Conservation (phyloP, 2,113 vertebrate genomes). For the Isichthys henryi region DNA sequence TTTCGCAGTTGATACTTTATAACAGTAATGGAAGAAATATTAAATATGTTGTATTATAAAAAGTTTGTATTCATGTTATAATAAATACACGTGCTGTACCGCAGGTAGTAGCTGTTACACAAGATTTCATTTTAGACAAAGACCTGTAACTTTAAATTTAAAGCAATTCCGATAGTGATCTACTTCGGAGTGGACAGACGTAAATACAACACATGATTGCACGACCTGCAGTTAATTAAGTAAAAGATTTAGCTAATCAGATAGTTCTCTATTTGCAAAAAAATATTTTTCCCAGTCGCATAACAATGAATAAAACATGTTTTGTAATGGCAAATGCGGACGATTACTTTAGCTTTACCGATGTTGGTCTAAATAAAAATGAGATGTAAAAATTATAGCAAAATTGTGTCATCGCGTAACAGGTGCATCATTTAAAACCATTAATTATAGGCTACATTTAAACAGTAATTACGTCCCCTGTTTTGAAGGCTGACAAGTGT, state of each 20-base stretch:
- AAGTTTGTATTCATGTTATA: background rate
- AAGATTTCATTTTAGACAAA: background rate
- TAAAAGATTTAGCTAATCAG: background rate
- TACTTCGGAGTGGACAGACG: background rate
- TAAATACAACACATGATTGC: background rate
- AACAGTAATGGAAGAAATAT: background rate
- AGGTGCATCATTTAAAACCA: background rate
- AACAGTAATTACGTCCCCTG: background rate
- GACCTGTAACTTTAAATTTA: background rate
- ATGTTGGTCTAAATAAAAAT: background rate
- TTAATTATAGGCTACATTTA: background rate
- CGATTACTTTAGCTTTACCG: background rate
- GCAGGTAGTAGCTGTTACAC: background rate
- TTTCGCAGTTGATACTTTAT: background rate
- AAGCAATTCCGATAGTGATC: background rate
- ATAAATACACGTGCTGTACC: background rate
- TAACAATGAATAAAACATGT: background rate
- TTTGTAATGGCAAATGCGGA: background rate
- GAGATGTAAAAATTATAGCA: background rate
- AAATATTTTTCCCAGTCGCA: background rate
- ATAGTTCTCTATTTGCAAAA: conserved; percentile 12
- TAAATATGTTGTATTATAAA: background rate
- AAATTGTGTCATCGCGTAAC: background rate
- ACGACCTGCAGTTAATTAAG: background rate
- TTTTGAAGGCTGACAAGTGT: background rate